These are phyloP conservation scores for Cavia aperea DNA, from an alignment of 2,113 vertebrate species.

Conservation along the genomic window DNA sequence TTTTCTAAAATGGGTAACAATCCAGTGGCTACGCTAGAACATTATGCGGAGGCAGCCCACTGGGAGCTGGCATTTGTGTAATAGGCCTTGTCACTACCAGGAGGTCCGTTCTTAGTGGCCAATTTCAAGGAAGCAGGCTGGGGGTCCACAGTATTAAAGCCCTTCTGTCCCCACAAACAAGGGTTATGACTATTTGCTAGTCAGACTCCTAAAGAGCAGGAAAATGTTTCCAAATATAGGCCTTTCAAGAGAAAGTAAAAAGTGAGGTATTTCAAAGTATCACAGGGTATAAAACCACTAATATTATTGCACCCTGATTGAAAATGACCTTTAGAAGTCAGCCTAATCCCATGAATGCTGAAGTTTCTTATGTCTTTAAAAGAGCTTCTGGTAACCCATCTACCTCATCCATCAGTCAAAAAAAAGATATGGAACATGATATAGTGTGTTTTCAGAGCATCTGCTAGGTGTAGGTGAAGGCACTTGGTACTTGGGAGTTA, in stretches of 20 bases:
- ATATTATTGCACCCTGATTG: background rate
- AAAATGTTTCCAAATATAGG: conserved; percentile 9
- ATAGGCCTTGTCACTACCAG: background rate
- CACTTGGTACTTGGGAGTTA: background rate
- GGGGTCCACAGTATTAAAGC: background rate
- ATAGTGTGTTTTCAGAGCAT: background rate
- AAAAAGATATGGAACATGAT: background rate
- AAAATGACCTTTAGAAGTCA: background rate
- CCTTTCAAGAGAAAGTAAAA: background rate
- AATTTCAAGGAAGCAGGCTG: background rate
- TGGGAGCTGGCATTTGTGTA: background rate
- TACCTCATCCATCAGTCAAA: background rate
- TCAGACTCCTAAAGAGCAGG: background rate
- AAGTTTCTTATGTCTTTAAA: background rate
- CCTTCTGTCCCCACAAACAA: background rate
- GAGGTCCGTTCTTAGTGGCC: background rate
- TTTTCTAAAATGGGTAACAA: background rate
- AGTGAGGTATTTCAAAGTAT: background rate
- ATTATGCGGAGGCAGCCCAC: rapidly evolving
- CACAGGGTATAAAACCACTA: background rate
- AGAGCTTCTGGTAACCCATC: background rate
- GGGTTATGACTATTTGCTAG: background rate
- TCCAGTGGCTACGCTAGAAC: background rate
- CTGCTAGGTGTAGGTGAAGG: background rate
- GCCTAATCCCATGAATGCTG: background rate